Base-by-base conservation (phyloP, 2,113 vertebrate genomes). In the Misgurnus mizolepis region DNA sequence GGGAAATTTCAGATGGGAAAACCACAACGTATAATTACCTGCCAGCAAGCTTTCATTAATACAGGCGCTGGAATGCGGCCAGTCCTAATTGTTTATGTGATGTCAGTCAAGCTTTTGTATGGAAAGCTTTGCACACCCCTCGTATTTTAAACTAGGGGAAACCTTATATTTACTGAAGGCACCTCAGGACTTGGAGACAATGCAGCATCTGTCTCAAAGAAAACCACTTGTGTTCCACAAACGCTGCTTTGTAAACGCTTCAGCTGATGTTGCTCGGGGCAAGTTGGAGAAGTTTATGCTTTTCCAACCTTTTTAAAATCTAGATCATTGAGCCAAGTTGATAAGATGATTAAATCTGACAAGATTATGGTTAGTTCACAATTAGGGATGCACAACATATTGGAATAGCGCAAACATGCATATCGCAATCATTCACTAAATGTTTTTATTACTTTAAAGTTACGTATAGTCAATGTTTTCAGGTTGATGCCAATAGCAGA, bases 61-160 rank as follows among this genome's bases (percentile, higher is more conserved):
- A 69, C 72, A 40, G 34, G 72, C 69, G 76, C 87, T 91, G 89
- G 87, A 90, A 79, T 82, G 72, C 78, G 56, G 84, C 88, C 90
- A 86, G 61, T 76, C 81, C 79, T 89, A 87, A 91, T 90, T 90
- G 89, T 92, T 92, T 90, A 85, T 85, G 78, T 86, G 88, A 88
- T 84, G 89, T 92, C 90, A 90, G 82, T 90, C 84, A 84, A 67
- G 79, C 43, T 67, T 82, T 68, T 78, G 43, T 86, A 68, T 58
- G 60, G 6, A 60, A 41, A n/a, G 17, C 17, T 49, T 22, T n/a
- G 14, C 53, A 39, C 34, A 1, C 47, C 22, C 43, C 64, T 61
- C 34, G 8, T 27, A 4, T 43, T 53, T 85, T 80, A 69, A 85
- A 79, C 58, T 80, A 84, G 79, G 76, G 85, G 86, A 91, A 88